Percentiles rank a stretch among this genome's conserved stretches.
Conservation (phyloP, 1,140 invertebrate species). For the Chironomus tepperi region DNA sequence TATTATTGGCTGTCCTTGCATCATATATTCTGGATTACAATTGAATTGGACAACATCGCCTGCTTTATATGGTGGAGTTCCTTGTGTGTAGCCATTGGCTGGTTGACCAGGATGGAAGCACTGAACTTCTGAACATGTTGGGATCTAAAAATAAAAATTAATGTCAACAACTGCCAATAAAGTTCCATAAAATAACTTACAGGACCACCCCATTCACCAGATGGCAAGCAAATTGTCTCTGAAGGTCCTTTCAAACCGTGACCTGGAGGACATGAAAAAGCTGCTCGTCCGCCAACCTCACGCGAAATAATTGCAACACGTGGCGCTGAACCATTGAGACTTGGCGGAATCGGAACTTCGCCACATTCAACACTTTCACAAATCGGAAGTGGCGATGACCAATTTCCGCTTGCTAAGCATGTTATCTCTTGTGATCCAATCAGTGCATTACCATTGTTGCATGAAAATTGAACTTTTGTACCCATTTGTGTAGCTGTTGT, state of each 20-base stretch:
- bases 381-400: constrained; percentile 67
- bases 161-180: too few relatives aligned
- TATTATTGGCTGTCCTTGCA: constrained; percentile 74
- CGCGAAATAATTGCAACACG: constrained; percentile 60
- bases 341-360: constrained; percentile 47
- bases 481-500: constrained; percentile 63
- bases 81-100: constrained; percentile 66
- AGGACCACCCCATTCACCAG: constrained; percentile 68
- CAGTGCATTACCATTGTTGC: constrained; percentile 71
- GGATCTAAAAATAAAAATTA: constrained; percentile 39
- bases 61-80: constrained; percentile 61
- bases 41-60: constrained; percentile 77
- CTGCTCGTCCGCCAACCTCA: constrained; percentile 64
- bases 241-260: constrained; percentile 64
- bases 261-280: constrained; percentile 69
- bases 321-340: constrained; percentile 44
- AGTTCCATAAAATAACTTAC: constrained; percentile 28
- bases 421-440: constrained; percentile 60
- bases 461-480: constrained; percentile 62
- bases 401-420: constrained; percentile 73
- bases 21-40: constrained; percentile 79
- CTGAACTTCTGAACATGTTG: constrained; percentile 68
- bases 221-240: constrained; percentile 65
- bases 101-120: constrained; percentile 61
- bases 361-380: constrained; percentile 76